phyloP scores from a whole-genome alignment of 2,888 invertebrate genomes.

The Idaea dimidiata region DNA sequence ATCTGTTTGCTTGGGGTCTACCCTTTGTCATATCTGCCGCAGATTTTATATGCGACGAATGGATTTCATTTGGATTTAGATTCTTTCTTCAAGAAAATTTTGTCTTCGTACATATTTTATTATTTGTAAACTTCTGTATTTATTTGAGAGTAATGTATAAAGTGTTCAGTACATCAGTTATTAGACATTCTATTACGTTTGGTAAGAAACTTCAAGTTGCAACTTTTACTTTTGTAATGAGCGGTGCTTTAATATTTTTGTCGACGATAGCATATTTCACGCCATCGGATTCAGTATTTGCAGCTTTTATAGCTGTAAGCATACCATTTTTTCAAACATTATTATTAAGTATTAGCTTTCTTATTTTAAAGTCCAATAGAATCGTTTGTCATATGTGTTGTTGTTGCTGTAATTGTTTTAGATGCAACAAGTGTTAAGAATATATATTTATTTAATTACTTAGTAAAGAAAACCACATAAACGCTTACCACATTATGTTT shows the following conservation, averaged over 20 bases:
- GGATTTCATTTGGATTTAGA: not conserved
- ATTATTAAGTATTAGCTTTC: not conserved
- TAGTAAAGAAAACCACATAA: too few species aligned
- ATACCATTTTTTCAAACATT: not conserved
- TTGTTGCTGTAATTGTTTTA: not conserved
- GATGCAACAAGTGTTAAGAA: not conserved
- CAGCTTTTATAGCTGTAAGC: not conserved
- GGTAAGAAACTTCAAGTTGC: not conserved
- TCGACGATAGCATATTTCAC: not conserved
- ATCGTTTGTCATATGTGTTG: constrained; percentile 1
- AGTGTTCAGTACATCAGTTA: not conserved
- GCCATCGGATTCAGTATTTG: too few species aligned
- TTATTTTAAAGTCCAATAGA: constrained; percentile 2
- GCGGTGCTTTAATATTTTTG: not conserved
- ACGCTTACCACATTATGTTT: too few species aligned
- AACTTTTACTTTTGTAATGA: constrained; percentile 1
- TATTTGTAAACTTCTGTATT: not conserved
- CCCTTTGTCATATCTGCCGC: not conserved
- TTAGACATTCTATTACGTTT: not conserved
- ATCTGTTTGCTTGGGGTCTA: constrained; percentile 6
- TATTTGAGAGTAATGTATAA: not conserved
- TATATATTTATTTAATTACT: too few species aligned
- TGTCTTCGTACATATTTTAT: not conserved
- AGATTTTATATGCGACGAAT: not conserved
- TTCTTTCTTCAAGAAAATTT: not conserved